These are phyloP conservation scores for Drosophila triauraria DNA, from an alignment of 1,140 invertebrate genomes.

Conservation along the genomic window DNA sequence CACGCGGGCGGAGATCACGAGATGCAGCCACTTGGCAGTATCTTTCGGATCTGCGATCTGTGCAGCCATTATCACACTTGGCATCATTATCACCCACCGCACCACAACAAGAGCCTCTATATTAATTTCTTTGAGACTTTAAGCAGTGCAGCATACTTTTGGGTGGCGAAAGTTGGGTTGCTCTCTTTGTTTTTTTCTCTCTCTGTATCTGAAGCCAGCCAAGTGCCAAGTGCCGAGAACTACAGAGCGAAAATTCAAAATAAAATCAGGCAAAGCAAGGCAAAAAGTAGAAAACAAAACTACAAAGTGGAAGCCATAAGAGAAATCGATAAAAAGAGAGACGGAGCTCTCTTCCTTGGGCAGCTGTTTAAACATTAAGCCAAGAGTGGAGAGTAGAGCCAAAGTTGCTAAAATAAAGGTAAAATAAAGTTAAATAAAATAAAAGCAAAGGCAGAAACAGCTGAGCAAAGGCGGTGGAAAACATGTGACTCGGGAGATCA, in stretches of 20 bases:
- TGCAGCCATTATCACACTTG: slow-evolving; percentile 13
- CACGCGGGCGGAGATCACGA: slow-evolving; percentile 71
- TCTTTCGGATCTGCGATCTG: slow-evolving; percentile 5
- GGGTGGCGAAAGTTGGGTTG: slow-evolving; percentile 17
- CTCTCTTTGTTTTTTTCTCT: background rate
- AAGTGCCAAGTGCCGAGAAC: slow-evolving; percentile 32
- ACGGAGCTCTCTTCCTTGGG: background rate
- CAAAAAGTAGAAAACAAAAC: background rate
- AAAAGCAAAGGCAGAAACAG: slow-evolving; percentile 28
- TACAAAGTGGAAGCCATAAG: slow-evolving; percentile 10
- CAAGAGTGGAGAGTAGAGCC: background rate
- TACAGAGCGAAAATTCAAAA: background rate
- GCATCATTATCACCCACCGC: slow-evolving; percentile 9
- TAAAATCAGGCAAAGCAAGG: slow-evolving; percentile 4
- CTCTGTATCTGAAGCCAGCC: slow-evolving; percentile 7
- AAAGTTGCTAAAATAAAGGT: slow-evolving; percentile 11
- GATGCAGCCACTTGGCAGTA: slow-evolving; percentile 62
- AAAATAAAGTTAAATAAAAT: slow-evolving; percentile 6
- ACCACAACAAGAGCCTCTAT: no score
- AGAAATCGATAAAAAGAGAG: slow-evolving; percentile 27
- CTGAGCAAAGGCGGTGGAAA: slow-evolving; percentile 29
- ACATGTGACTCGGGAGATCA: slow-evolving; percentile 12
- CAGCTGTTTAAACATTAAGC: slow-evolving; percentile 35
- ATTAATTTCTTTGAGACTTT: background rate
- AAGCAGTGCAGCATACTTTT: slow-evolving; percentile 72